Evolutionary conservation across 2,797 vertebrate genomes (phyloP).

Genomic region (Vipera ursinii): DNA sequence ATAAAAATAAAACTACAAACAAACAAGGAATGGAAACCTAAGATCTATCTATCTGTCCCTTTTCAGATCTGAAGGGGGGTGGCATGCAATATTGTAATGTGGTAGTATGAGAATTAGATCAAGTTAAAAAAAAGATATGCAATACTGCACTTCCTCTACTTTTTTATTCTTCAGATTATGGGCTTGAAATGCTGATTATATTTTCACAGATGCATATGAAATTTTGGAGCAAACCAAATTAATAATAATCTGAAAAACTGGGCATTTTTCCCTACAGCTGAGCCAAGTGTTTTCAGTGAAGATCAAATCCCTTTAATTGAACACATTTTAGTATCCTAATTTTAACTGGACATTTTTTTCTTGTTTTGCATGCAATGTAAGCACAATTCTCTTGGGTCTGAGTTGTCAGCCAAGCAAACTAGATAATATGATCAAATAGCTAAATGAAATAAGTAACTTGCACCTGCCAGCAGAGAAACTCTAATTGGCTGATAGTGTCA

Average conservation of each 20-base stretch:
- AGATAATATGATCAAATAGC: constrained; percentile 12
- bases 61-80: neutral
- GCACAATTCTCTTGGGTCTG: constrained; percentile 1
- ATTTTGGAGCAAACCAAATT: constrained; percentile 7
- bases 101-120: neutral
- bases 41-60: neutral
- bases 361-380: constrained; percentile 7
- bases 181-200: neutral
- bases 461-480: neutral
- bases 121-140: neutral
- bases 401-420: neutral
- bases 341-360: neutral
- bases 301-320: neutral
- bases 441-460: constrained; percentile 20
- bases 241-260: constrained; percentile 6
- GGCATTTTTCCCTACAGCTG: constrained; percentile 16
- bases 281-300: constrained; percentile 9
- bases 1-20: neutral
- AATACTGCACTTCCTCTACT: neutral
- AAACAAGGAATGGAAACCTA: neutral
- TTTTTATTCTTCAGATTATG: neutral
- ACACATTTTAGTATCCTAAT: constrained; percentile 18
- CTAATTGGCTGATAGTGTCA: constrained; percentile 7
- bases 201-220: neutral
- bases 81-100: neutral